Evolutionary conservation across 2,888 invertebrate species (phyloP).

Genomic region (Sesia apiformis): DNA sequence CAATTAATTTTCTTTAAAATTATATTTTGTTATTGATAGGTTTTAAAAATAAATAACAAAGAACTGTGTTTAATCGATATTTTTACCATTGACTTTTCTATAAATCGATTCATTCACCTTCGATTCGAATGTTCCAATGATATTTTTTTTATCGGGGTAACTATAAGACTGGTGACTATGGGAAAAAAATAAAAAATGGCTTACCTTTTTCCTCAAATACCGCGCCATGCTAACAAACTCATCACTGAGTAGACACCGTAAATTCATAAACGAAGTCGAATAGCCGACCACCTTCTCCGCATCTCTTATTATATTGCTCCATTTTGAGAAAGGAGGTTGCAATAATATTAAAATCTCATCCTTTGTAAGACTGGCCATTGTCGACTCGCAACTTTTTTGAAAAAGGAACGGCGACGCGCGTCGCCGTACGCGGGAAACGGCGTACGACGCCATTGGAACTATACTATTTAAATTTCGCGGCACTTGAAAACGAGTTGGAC

Average conservation of each 20-base stretch:
- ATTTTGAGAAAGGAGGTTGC: constrained; percentile 59
- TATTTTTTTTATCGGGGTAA: no score
- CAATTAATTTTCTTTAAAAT: no score
- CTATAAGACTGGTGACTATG: neutral
- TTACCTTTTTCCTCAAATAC: constrained; percentile 67
- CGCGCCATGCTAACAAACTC: constrained; percentile 75
- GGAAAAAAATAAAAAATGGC: constrained; percentile 15
- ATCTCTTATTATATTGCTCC: constrained; percentile 63
- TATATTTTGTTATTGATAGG: no score
- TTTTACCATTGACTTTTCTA: no score
- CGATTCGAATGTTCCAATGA: no score
- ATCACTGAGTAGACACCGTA: constrained; percentile 75
- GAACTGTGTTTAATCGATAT: no score
- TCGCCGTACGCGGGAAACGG: constrained; percentile 50
- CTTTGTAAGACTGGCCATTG: constrained; percentile 60
- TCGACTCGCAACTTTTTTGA: constrained; percentile 60
- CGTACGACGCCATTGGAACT: constrained; percentile 41
- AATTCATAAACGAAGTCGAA: constrained; percentile 75
- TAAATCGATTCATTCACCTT: no score
- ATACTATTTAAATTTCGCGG: neutral
- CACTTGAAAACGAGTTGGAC: neutral
- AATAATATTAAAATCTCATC: constrained; percentile 59
- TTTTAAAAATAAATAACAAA: no score
- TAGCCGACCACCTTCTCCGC: constrained; percentile 72
- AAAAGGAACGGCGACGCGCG: constrained; percentile 49